A percentile compares a stretch with the other conserved stretches of the same genome.
Evolutionary conservation across 2,113 vertebrate genomes (phyloP).

Genomic region (Rhodinocichla rosea): DNA sequence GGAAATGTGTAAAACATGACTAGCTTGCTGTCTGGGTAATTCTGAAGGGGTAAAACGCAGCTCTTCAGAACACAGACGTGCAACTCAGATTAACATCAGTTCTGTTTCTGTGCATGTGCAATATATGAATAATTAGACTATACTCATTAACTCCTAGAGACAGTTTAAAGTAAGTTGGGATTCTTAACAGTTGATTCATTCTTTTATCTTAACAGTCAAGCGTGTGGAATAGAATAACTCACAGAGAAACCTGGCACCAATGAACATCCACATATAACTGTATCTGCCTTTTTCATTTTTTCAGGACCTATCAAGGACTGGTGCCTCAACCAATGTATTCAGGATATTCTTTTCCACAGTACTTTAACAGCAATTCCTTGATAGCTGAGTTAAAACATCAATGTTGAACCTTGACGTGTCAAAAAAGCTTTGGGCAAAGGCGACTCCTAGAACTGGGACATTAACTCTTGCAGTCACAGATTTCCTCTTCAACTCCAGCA

Average conservation of each 20-base stretch:
- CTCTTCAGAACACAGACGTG: background rate
- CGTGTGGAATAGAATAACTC: background rate
- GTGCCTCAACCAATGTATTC: background rate
- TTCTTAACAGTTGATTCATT: background rate
- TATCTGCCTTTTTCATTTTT: background rate
- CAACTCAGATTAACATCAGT: background rate
- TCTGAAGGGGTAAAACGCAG: background rate
- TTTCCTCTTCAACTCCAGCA: background rate
- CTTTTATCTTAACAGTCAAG: background rate
- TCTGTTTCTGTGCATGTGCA: background rate
- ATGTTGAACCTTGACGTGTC: background rate
- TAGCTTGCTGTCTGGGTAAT: slow-evolving; percentile 1
- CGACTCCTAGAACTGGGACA: background rate
- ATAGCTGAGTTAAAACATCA: background rate
- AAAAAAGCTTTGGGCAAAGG: background rate
- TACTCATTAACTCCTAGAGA: background rate
- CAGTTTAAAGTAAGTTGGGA: background rate
- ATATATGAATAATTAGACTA: background rate
- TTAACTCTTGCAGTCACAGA: background rate
- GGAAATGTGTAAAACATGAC: background rate
- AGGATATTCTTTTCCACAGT: background rate
- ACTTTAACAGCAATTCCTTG: background rate
- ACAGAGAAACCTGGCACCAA: background rate
- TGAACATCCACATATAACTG: background rate
- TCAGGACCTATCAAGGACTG: background rate